These are phyloP conservation scores for Antechinus stuartii DNA, from an alignment of 2,113 vertebrate species.

Conservation along the genomic window DNA sequence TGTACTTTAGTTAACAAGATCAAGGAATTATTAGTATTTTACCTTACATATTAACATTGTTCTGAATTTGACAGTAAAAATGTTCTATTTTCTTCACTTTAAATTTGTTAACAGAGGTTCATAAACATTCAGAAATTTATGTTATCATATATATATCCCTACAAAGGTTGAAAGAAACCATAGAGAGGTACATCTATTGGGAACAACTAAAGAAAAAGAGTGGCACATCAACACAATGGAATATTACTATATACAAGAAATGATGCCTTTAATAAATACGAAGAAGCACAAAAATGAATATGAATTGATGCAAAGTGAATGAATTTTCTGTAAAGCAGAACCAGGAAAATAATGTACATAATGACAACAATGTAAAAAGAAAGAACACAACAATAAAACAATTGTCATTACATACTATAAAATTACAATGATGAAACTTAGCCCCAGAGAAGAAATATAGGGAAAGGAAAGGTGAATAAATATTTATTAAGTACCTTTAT, in stretches of 20 bases:
- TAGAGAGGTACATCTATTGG: not conserved
- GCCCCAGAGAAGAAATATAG: not conserved
- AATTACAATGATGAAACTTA: not conserved
- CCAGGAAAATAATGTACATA: not conserved
- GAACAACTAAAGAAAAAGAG: not conserved
- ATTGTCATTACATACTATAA: not conserved
- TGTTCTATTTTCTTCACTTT: not conserved
- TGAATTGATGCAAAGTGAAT: not conserved
- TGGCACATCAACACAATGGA: not conserved
- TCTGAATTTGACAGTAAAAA: not conserved
- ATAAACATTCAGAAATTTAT: not conserved
- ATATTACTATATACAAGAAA: not conserved
- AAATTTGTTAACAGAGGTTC: not conserved
- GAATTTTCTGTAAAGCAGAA: not conserved
- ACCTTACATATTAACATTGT: no score
- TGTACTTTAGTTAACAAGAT: not conserved
- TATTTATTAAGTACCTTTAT: not conserved
- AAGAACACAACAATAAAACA: not conserved
- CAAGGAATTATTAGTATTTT: not conserved
- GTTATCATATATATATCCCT: accelerated
- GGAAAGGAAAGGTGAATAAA: not conserved
- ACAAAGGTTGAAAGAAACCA: not conserved
- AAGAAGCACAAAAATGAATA: not conserved
- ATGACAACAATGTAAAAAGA: not conserved
- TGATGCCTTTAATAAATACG: not conserved